These are phyloP conservation scores for Uria aalge DNA, from an alignment of 2,113 vertebrate species.

Conservation along the genomic window DNA sequence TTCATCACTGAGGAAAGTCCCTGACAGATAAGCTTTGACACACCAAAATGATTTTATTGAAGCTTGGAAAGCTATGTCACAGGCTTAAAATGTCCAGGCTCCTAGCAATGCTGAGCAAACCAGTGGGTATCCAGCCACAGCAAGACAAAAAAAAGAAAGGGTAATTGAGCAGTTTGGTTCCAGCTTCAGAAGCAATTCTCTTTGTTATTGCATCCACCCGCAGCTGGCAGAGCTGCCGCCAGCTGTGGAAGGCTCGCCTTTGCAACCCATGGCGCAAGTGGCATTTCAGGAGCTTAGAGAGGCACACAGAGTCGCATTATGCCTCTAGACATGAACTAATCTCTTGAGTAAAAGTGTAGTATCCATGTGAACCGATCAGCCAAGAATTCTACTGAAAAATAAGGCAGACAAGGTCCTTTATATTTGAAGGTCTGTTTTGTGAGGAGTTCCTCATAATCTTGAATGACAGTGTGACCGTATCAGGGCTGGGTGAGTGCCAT, in stretches of 20 bases:
- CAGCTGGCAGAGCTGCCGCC: constrained; percentile 16
- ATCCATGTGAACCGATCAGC: not conserved
- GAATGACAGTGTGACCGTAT: not conserved
- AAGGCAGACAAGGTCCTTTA: not conserved
- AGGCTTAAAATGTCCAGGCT: not conserved
- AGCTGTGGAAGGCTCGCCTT: constrained; percentile 13
- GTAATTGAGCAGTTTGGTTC: not conserved
- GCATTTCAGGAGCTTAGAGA: not conserved
- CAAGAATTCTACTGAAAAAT: constrained; percentile 3
- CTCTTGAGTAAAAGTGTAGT: not conserved
- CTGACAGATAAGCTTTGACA: constrained; percentile 10
- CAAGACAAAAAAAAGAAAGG: constrained; percentile 28
- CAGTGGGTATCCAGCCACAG: not conserved
- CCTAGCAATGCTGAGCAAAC: not conserved
- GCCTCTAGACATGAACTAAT: constrained; percentile 20
- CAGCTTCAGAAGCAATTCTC: constrained; percentile 18
- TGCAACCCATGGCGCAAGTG: not conserved
- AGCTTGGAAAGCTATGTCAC: not conserved
- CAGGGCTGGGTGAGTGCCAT: not conserved
- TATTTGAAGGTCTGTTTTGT: not conserved
- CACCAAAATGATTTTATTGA: not conserved
- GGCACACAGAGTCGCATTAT: not conserved
- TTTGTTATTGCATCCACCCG: not conserved
- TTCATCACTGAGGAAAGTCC: not conserved
- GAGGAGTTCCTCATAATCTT: not conserved